Percentiles rank a stretch among this genome's conserved stretches.
Evolutionary conservation across 1,140 invertebrate species (phyloP).

Genomic region (Bombus huntii): DNA sequence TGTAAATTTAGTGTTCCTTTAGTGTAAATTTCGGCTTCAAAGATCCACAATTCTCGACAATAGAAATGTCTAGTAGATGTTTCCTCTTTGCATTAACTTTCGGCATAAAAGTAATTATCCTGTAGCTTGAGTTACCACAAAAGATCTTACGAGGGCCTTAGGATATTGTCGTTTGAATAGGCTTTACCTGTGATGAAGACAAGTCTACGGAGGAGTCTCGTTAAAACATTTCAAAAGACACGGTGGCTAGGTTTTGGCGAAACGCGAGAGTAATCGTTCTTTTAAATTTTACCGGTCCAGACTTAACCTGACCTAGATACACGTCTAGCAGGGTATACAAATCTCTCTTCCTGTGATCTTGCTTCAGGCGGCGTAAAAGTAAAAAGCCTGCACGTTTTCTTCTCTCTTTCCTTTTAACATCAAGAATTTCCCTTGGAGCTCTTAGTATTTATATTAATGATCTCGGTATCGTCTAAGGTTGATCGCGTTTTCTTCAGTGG

Average conservation of each 20-base stretch:
- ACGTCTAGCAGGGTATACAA: background rate
- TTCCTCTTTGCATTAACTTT: background rate
- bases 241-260: background rate
- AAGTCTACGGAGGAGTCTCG: background rate
- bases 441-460: conserved; percentile 20
- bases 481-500: background rate
- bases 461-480: background rate
- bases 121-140: background rate
- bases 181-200: background rate
- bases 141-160: background rate
- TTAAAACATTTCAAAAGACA: conserved; percentile 26
- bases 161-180: conserved; percentile 12
- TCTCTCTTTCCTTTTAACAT: too few relatives aligned
- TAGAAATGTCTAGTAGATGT: background rate
- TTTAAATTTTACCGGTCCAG: conserved; percentile 13
- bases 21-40: too few relatives aligned
- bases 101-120: conserved; percentile 14
- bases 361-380: background rate
- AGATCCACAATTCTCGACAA: too few relatives aligned
- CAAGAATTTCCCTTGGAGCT: background rate
- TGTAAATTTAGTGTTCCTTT: too few relatives aligned
- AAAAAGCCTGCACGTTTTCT: background rate
- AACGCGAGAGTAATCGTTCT: conserved; percentile 22
- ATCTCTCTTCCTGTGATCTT: conserved; percentile 17
- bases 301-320: conserved; percentile 16